Percentiles rank a stretch among this genome's conserved stretches.
Evolutionary conservation across 30 jellyfish, hydroid and myxozoan genomes (phyloP).

Genomic region (Chironex yamaguchii): DNA sequence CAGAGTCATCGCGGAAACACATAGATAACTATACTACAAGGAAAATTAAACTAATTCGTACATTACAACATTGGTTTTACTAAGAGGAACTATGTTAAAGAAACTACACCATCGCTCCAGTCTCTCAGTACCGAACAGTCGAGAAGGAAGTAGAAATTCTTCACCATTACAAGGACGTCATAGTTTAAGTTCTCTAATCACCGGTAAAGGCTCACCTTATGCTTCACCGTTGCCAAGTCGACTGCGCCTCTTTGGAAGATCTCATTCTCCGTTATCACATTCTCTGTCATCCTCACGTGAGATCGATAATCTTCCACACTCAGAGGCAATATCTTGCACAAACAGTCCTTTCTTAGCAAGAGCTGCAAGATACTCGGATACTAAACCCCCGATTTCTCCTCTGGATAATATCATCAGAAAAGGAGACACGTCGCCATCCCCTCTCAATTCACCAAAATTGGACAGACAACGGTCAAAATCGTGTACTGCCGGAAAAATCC

Average conservation of each 20-base stretch:
- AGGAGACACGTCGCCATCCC: background rate
- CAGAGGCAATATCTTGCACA: background rate
- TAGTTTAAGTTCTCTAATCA: background rate
- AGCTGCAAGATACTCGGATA: slow-evolving; percentile 39
- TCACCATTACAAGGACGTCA: background rate
- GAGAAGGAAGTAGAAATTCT: background rate
- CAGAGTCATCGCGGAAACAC: too few species aligned
- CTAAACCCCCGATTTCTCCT: background rate
- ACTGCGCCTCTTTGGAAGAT: background rate
- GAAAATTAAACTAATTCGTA: too few species aligned
- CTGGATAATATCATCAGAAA: background rate
- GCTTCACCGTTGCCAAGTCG: background rate
- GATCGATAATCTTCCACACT: background rate
- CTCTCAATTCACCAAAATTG: too few species aligned
- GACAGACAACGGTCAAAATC: background rate
- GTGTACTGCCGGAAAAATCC: background rate
- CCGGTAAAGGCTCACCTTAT: background rate
- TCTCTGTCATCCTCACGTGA: background rate
- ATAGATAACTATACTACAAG: too few species aligned
- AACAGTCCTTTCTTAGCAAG: slow-evolving; percentile 18
- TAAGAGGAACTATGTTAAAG: background rate
- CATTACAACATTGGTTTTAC: too few species aligned
- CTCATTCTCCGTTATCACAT: background rate
- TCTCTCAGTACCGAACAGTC: background rate
- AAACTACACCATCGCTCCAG: background rate